Conservation (phyloP, 2,797 vertebrate genomes). For the Artibeus jamaicensis region DNA sequence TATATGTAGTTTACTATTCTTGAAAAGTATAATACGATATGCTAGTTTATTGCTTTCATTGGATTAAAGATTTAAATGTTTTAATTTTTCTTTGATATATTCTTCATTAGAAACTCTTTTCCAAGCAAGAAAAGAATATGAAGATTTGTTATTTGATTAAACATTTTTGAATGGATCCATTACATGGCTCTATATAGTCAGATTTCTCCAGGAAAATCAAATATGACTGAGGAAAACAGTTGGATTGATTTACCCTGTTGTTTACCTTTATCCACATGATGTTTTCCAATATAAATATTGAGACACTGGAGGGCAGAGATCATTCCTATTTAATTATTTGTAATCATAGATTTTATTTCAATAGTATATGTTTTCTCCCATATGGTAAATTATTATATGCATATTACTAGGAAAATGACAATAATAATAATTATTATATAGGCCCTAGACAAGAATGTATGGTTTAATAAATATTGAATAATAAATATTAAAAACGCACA, state of each 20-base stretch:
- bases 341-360: neutral
- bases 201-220: neutral
- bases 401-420: neutral
- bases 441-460: neutral
- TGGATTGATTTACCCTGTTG: neutral
- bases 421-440: neutral
- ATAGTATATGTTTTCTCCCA: neutral
- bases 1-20: neutral
- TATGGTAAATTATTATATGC: neutral
- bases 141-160: neutral
- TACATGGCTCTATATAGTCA: neutral
- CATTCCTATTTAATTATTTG: neutral
- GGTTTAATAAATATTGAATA: neutral
- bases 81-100: slow-evolving; percentile 3
- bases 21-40: neutral
- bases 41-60: neutral
- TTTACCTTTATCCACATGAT: neutral
- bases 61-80: neutral
- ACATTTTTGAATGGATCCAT: neutral
- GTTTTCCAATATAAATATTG: neutral
- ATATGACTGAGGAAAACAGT: neutral
- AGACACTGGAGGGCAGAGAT: neutral
- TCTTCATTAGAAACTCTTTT: neutral
- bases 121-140: neutral
- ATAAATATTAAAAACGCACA: neutral